Evolutionary conservation across 2,113 vertebrate genomes (phyloP).

Genomic region (Brachyhypopomus gauderio): DNA sequence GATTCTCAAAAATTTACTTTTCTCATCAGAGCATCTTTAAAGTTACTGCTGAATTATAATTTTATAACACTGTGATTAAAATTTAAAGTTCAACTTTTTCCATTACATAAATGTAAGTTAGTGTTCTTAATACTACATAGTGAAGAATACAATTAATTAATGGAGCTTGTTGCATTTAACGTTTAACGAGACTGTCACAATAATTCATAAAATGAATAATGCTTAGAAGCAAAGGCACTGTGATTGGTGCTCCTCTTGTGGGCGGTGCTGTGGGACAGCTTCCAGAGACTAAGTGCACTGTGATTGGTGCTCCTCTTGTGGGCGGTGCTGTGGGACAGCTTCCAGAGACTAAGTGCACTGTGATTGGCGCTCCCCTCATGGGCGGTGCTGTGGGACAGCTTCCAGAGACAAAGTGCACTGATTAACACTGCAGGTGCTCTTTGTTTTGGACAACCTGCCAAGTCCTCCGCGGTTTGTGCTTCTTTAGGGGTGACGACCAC

Average conservation of each 20-base stretch:
- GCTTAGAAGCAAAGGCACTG: slow-evolving; percentile 26
- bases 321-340: not conserved
- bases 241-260: not conserved
- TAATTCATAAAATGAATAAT: not conserved
- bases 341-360: not conserved
- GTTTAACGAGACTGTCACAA: not conserved
- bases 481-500: not conserved
- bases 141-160: not conserved
- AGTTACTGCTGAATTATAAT: too few species aligned
- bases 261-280: not conserved
- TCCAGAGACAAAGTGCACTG: slow-evolving; percentile 3
- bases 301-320: too few species aligned
- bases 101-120: not conserved
- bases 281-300: not conserved
- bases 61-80: too few species aligned
- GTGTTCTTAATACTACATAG: not conserved
- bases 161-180: too few species aligned
- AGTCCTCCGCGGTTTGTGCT: not conserved
- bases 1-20: not conserved
- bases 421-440: not conserved
- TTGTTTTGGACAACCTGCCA: not conserved
- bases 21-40: not conserved
- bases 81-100: too few species aligned
- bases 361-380: too few species aligned
- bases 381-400: not conserved